Base-by-base conservation (phyloP, 2,113 vertebrate species). In the Pseudopipra pipra region DNA sequence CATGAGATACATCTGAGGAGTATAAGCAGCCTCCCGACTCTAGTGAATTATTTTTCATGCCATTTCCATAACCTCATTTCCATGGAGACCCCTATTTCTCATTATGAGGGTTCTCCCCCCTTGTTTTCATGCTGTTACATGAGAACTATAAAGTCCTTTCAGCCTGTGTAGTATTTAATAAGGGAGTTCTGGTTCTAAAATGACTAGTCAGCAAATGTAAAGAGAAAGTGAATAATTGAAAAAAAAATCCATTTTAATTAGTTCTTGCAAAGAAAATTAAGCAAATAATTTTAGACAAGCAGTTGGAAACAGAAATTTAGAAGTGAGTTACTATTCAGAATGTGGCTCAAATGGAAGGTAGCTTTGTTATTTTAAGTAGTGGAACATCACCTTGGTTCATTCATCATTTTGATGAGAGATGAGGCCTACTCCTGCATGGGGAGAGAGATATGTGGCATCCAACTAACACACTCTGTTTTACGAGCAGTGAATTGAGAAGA, bases 51-150 rank as follows among this genome's bases (percentile, higher is more conserved):
- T 87, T 96, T 96, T 95, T 93, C 84, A 75, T 93, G 41, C 51
- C 44, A n/a, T 92, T 94, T 91, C 82, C 35, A 94, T 94, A 59
- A 96, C 85, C 54, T 92, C 59, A 95, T 96, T 94, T 93, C 92
- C 88, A 92, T 14, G 63, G 92, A 96, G 85, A 94, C 41, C 54
- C 33, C 8, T 84, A 63, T 89, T 94, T 90, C 88, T 93, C 65
- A 74, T 90, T 93, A 68, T 0, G 0, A 93, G 56, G n/a, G 41
- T 80, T 94, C 51, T 95, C 76, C 35, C 58, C 10, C 68, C 84
- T n/a, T n/a, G 18, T 94, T 96, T 80, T 67, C 65, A 43, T 74
- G 39, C 75, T 78, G 43, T 86, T 91, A 80, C 33, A 56, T 49
- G 79, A 80, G 75, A 74, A 61, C 39, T 63, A 2, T 46, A 44